phyloP scores from a whole-genome alignment of 1,140 invertebrate species.

The Arctopsyche grandis region DNA sequence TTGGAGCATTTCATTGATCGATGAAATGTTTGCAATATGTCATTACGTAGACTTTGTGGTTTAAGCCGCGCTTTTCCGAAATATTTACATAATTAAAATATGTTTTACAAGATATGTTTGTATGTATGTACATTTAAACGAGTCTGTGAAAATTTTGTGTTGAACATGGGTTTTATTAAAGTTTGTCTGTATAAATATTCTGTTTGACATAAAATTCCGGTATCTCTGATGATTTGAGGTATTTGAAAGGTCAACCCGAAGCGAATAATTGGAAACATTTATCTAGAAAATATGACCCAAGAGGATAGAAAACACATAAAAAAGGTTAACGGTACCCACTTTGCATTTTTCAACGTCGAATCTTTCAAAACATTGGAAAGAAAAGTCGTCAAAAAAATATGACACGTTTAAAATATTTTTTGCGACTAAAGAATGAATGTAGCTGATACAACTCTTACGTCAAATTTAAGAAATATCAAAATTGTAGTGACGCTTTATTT shows the following conservation, averaged over 20 bases:
- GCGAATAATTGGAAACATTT: constrained; percentile 5
- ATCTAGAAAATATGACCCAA: background rate
- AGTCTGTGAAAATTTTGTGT: background rate
- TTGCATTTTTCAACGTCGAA: background rate
- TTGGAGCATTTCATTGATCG: too few relatives aligned
- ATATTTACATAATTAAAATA: too few relatives aligned
- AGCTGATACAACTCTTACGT: too few relatives aligned
- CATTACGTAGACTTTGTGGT: too few relatives aligned
- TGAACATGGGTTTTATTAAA: background rate
- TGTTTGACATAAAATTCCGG: background rate
- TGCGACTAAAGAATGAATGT: too few relatives aligned
- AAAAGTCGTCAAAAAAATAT: background rate
- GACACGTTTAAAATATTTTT: background rate
- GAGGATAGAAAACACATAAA: constrained; percentile 1
- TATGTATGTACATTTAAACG: too few relatives aligned
- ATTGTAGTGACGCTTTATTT: too few relatives aligned
- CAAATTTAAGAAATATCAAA: too few relatives aligned
- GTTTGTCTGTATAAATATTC: background rate
- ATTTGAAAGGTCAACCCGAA: background rate
- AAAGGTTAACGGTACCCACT: background rate
- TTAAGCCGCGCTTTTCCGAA: too few relatives aligned
- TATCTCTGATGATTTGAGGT: constrained; percentile 8
- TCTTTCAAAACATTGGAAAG: background rate
- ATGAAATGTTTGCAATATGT: too few relatives aligned
- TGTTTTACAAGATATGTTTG: too few relatives aligned